Percentiles rank a stretch among this genome's conserved stretches.
phyloP scores from a whole-genome alignment of 2,797 vertebrate genomes.

The Ctenochaetus hawaiiensis region DNA sequence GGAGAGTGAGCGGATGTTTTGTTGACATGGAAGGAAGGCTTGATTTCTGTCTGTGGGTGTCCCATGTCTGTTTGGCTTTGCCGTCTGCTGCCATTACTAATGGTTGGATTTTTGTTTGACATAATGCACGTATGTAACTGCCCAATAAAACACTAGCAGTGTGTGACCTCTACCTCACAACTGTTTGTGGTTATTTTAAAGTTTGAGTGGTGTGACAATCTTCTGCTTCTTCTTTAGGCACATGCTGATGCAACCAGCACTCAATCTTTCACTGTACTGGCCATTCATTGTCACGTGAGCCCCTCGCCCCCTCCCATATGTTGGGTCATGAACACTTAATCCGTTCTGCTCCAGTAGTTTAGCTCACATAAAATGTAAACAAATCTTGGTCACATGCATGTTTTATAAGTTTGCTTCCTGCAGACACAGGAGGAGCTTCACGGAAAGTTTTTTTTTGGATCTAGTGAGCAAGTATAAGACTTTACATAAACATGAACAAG shows the following conservation, averaged over 20 bases:
- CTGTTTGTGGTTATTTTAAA: conserved; percentile 69
- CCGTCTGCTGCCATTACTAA: conserved; percentile 65
- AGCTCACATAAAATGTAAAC: conserved; percentile 13
- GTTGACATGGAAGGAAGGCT: conserved; percentile 33
- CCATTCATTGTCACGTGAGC: conserved; percentile 35
- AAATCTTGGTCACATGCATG: not conserved
- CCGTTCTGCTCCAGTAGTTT: not conserved
- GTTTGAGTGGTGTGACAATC: not conserved
- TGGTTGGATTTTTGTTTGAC: conserved; percentile 73
- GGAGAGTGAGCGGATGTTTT: conserved; percentile 20
- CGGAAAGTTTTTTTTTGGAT: not conserved
- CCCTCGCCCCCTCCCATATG: conserved; percentile 8
- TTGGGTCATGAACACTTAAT: not conserved
- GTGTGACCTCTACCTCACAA: conserved; percentile 78
- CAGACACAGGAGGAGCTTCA: not conserved
- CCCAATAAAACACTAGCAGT: conserved; percentile 86
- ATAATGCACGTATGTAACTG: conserved; percentile 78
- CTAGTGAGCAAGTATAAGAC: not conserved
- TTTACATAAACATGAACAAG: conserved; percentile 14
- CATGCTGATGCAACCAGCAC: conserved; percentile 63
- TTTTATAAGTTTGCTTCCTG: not conserved
- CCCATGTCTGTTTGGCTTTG: conserved; percentile 58
- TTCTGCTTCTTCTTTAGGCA: not conserved
- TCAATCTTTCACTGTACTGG: conserved; percentile 39
- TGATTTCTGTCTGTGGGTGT: conserved; percentile 42